Evolutionary conservation across 2,888 invertebrate species (phyloP), one percentile per base, ranked within the genome.

Genomic region (Polymixis lichenea): DNA sequence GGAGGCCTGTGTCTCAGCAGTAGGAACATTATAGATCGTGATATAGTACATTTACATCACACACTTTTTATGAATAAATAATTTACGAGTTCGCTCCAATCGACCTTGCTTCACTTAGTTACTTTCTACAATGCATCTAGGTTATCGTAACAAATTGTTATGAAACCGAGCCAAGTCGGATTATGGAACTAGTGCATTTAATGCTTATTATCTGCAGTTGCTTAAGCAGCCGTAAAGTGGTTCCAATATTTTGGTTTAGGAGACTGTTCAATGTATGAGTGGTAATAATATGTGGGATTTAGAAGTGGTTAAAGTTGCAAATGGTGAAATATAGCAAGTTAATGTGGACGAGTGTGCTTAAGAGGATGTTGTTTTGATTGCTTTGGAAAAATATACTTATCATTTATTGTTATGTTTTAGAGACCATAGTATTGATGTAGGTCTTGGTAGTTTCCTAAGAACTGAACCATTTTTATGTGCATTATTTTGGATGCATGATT

Each of bases 111-210:
- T 80, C 56, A 83, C 53, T 76, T 66, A 74, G 68, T 80, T 67
- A 89, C 90, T 90, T 90, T 91, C 90, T 89, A 90, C 86, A 81
- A 88, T 84, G 84, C 89, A 92, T 91, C 88, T 90, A 88, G 92
- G 91, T 90, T 92, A 89, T 71, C 87, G 86, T 85, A 81, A 85
- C 86, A 61, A 79, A 79, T 80, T 61, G 66, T 89, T 89, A 88
- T 86, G 89, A 89, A 89, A 89, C 69, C 58, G 55, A 80, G 68
- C 75, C 70, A 70, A 77, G 71, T 83, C 76, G 74, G 81, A 80
- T 87, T 82, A 86, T 77, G 68, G 74, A 87, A 85, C 88, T 84
- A 85, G 86, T 86, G 38, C 70, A 77, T 83, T 85, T 83, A 65
- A 71, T 74, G 68, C 76, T 78, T 80, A 84, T 84, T 89, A 85